Evolutionary conservation across 2,888 invertebrate genomes (phyloP).

Genomic region (Cheilosia pagana): DNA sequence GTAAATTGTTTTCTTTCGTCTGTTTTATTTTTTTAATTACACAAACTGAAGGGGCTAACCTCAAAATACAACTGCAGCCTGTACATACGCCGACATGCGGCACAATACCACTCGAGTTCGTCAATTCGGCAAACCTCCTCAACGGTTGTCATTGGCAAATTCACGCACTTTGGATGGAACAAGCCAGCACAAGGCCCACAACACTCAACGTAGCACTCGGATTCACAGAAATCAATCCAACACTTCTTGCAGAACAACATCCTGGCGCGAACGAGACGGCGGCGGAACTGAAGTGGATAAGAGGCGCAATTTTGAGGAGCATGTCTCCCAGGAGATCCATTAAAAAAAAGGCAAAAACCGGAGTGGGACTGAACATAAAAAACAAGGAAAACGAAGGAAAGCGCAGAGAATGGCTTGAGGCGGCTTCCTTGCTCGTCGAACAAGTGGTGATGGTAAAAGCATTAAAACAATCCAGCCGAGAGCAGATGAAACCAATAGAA

Average conservation of each 20-base stretch:
- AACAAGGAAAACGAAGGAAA: conserved; percentile 37
- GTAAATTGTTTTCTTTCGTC: conserved; percentile 45
- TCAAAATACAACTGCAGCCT: conserved; percentile 82
- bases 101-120: conserved; percentile 82
- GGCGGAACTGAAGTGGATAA: conserved; percentile 46
- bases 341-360: conserved; percentile 68
- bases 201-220: conserved; percentile 79
- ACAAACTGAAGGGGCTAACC: conserved; percentile 76
- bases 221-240: conserved; percentile 81
- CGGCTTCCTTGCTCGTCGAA: conserved; percentile 32
- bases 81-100: conserved; percentile 81
- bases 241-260: conserved; percentile 82
- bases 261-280: conserved; percentile 60
- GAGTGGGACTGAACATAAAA: conserved; percentile 60
- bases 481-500: conserved; percentile 49
- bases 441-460: conserved; percentile 59
- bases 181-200: conserved; percentile 80
- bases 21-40: conserved; percentile 38
- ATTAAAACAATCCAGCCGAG: conserved; percentile 61
- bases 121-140: conserved; percentile 76
- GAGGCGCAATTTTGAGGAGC: conserved; percentile 57
- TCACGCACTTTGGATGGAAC: conserved; percentile 80
- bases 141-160: conserved; percentile 76
- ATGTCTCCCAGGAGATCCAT: conserved; percentile 75
- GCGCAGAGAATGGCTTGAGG: conserved; percentile 72